These are phyloP conservation scores for Sebastiscus albofasciatus DNA, from an alignment of 2,797 vertebrate genomes.

Conservation along the genomic window DNA sequence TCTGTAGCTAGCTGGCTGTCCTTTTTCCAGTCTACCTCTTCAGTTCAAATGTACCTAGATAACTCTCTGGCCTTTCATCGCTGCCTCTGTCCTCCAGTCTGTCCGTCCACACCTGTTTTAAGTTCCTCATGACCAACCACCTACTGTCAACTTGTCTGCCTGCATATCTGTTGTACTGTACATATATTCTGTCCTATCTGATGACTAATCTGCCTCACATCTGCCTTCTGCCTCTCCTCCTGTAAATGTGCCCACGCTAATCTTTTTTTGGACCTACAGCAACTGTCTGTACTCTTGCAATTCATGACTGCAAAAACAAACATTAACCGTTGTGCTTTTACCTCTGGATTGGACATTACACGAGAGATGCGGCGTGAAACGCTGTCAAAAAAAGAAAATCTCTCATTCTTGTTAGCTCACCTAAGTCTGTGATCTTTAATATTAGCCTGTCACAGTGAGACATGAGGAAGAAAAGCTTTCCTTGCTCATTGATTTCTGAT, in stretches of 20 bases:
- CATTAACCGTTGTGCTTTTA: conserved; percentile 54
- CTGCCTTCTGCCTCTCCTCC: conserved; percentile 67
- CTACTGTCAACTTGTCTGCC: conserved; percentile 4
- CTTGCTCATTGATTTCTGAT: background rate
- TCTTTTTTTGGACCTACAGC: conserved; percentile 70
- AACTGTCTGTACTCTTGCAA: conserved; percentile 55
- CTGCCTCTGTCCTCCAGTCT: conserved; percentile 28
- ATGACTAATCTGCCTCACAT: conserved; percentile 59
- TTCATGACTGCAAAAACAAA: conserved; percentile 40
- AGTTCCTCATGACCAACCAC: conserved; percentile 1
- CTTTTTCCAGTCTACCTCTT: conserved; percentile 68
- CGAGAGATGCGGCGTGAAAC: background rate
- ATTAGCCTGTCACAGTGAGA: background rate
- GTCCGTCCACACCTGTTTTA: background rate
- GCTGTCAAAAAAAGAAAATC: background rate
- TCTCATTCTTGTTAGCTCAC: background rate
- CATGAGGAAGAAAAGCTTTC: background rate
- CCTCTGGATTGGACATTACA: conserved; percentile 13
- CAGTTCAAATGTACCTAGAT: conserved; percentile 26
- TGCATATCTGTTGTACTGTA: conserved; percentile 41
- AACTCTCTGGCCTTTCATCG: conserved; percentile 30
- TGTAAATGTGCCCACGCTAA: conserved; percentile 53
- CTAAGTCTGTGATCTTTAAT: background rate
- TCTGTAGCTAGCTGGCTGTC: conserved; percentile 21
- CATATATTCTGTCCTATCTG: conserved; percentile 38